Conservation (phyloP, 2,888 invertebrate genomes). For the Ophioninae sp. region DNA sequence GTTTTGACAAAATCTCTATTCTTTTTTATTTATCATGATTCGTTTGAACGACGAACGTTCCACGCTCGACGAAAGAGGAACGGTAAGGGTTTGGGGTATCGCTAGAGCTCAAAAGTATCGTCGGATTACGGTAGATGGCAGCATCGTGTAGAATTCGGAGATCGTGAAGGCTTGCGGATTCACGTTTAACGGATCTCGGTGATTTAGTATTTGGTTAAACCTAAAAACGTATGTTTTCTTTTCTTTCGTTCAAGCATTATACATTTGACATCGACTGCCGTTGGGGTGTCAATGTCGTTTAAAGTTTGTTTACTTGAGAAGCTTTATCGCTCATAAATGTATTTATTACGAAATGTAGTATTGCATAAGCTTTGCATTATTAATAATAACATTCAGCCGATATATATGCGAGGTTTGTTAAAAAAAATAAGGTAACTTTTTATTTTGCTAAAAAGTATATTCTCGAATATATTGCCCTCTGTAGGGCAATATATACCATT, state of each 20-base stretch:
- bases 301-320: neutral
- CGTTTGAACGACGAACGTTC: neutral
- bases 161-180: conserved; percentile 5
- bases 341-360: neutral
- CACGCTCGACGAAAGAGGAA: neutral
- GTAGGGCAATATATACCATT: too few relatives aligned
- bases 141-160: conserved; percentile 38
- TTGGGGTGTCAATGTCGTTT: neutral
- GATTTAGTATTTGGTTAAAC: neutral
- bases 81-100: neutral
- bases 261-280: neutral
- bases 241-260: neutral
- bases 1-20: neutral
- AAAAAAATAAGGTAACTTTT: too few relatives aligned
- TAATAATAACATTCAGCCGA: neutral
- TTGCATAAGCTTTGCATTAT: neutral
- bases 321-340: neutral
- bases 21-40: neutral
- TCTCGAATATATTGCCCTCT: too few relatives aligned
- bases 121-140: conserved; percentile 43
- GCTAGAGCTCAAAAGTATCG: neutral
- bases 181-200: conserved; percentile 7
- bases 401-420: too few relatives aligned
- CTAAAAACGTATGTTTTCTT: neutral
- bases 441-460: too few relatives aligned